Evolutionary conservation across 2,797 vertebrate genomes (phyloP).

Genomic region (Adelosebastes latens): DNA sequence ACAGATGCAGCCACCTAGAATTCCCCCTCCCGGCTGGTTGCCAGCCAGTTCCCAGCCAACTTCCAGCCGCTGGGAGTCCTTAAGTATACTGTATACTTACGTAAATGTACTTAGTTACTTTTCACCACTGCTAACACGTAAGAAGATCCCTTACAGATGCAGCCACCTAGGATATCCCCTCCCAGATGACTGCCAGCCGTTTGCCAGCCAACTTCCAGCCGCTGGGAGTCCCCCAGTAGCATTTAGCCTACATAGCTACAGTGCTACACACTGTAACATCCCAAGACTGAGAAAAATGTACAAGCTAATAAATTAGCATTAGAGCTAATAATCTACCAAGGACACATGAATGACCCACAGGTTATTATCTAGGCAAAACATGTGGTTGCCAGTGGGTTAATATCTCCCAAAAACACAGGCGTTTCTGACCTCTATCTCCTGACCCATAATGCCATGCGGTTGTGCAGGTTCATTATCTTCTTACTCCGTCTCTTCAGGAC

Average conservation of each 20-base stretch:
- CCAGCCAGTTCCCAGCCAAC: too few relatives aligned
- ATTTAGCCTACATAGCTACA: background rate
- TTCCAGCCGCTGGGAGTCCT: too few relatives aligned
- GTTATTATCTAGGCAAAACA: background rate
- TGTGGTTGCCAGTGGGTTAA: background rate
- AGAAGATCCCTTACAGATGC: background rate
- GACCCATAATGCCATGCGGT: background rate
- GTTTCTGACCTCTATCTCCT: background rate
- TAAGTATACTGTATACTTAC: too few relatives aligned
- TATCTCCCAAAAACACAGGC: background rate
- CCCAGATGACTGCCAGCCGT: fast-evolving
- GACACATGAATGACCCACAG: background rate
- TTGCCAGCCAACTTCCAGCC: too few relatives aligned
- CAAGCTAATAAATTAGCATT: background rate
- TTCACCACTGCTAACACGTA: background rate
- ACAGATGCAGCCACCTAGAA: too few relatives aligned
- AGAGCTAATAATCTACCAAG: background rate
- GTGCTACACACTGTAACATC: background rate
- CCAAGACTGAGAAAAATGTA: background rate
- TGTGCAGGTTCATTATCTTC: background rate
- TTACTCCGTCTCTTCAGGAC: conserved; percentile 77
- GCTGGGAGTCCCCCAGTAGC: too few relatives aligned
- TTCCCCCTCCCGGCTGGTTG: too few relatives aligned
- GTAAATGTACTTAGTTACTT: too few relatives aligned
- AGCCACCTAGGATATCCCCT: too few relatives aligned